phyloP scores from a whole-genome alignment of 2,888 invertebrate species.

The Xanthorhoe designata region DNA sequence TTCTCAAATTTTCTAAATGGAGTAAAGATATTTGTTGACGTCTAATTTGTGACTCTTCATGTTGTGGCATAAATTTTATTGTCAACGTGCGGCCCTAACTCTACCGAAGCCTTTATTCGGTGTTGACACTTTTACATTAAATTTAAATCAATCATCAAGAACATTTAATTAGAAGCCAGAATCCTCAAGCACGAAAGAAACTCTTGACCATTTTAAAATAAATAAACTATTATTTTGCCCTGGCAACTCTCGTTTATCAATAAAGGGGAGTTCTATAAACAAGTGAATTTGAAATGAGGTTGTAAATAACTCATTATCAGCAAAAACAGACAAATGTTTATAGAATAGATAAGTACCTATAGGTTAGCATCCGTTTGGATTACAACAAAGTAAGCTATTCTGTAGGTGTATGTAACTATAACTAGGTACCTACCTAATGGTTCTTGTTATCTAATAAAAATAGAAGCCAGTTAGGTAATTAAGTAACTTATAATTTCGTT shows the following conservation, averaged over 20 bases:
- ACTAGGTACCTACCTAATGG: too few relatives aligned
- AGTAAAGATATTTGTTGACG: too few relatives aligned
- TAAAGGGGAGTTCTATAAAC: conserved; percentile 12
- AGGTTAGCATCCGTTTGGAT: conserved; percentile 23
- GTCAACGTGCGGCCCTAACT: too few relatives aligned
- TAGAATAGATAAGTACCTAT: background rate
- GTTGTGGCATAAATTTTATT: too few relatives aligned
- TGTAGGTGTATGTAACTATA: conserved; percentile 4
- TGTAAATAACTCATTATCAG: conserved; percentile 21
- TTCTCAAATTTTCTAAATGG: too few relatives aligned
- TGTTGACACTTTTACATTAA: too few relatives aligned
- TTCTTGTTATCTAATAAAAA: background rate
- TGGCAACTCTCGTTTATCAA: conserved; percentile 9
- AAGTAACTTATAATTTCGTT: too few relatives aligned
- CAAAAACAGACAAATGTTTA: background rate
- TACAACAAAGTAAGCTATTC: conserved; percentile 26
- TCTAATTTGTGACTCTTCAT: too few relatives aligned
- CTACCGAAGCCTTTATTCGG: too few relatives aligned
- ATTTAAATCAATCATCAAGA: too few relatives aligned
- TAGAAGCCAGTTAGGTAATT: too few relatives aligned
- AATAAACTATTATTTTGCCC: background rate
- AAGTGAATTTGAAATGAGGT: conserved; percentile 7
- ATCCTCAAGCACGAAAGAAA: background rate
- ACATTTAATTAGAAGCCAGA: background rate
- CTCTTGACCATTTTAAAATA: conserved; percentile 8